Conservation (phyloP, 2,113 vertebrate species). For the Hiodon alosoides region DNA sequence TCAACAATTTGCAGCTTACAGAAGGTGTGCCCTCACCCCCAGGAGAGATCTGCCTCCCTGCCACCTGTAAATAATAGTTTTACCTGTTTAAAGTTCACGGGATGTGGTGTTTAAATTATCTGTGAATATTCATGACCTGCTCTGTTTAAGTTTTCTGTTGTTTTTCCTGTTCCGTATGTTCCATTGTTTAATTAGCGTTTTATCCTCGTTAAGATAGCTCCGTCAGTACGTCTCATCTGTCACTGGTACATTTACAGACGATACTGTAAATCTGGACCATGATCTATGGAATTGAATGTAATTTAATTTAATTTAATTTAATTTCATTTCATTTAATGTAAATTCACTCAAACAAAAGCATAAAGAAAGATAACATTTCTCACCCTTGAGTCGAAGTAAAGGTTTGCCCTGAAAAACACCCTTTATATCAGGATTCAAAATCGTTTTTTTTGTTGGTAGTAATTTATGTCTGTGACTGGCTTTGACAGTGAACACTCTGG, state of each 20-base stretch:
- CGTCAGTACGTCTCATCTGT: neutral
- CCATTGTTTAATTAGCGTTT: conserved; percentile 19
- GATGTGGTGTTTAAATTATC: conserved; percentile 14
- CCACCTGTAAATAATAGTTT: conserved; percentile 51
- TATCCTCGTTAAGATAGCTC: neutral
- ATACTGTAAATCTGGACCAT: neutral
- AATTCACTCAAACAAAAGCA: too few species aligned
- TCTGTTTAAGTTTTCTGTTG: conserved; percentile 20
- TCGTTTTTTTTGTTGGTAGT: too few species aligned
- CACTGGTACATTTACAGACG: neutral
- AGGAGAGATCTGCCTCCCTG: conserved; percentile 49
- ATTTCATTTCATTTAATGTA: too few species aligned
- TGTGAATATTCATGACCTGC: conserved; percentile 32
- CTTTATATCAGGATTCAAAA: too few species aligned
- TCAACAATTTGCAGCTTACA: conserved; percentile 59
- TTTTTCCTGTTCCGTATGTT: conserved; percentile 20
- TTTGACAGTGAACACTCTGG: neutral
- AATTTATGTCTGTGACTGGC: too few species aligned
- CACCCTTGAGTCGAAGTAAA: neutral
- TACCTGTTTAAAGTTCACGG: conserved; percentile 36
- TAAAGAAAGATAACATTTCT: neutral
- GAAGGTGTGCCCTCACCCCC: conserved; percentile 52
- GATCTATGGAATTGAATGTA: neutral
- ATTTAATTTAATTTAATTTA: neutral
- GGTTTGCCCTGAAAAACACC: too few species aligned